Conservation (phyloP, 2,888 invertebrate species). For the Pachydiplax longipennis region DNA sequence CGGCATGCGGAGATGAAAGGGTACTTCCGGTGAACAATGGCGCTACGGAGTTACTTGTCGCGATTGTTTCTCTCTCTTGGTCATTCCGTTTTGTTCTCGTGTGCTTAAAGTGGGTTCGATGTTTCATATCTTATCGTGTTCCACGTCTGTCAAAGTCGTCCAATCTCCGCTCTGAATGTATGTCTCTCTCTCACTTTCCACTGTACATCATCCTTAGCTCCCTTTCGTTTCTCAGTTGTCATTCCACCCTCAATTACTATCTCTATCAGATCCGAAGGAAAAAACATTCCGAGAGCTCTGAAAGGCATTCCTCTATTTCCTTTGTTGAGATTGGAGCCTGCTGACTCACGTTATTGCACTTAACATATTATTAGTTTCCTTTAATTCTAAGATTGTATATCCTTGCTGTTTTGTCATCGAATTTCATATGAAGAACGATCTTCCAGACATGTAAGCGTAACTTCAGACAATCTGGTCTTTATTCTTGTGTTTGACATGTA, state of each 20-base stretch:
- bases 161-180: background rate
- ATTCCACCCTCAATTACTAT: background rate
- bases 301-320: no score
- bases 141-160: background rate
- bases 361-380: no score
- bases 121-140: background rate
- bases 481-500: no score
- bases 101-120: background rate
- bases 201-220: background rate
- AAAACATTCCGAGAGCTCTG: no score
- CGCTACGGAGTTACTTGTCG: background rate
- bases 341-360: no score
- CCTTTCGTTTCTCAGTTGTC: background rate
- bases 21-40: conserved; percentile 34
- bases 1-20: background rate
- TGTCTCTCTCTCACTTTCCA: background rate
- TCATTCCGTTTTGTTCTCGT: background rate
- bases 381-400: no score
- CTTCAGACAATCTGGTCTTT: no score
- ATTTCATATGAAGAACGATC: no score
- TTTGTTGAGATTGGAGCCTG: no score
- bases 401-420: no score
- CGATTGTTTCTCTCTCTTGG: background rate
- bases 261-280: background rate
- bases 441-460: no score